phyloP scores from a whole-genome alignment of 2,888 invertebrate species.

The Phengaris alcon region DNA sequence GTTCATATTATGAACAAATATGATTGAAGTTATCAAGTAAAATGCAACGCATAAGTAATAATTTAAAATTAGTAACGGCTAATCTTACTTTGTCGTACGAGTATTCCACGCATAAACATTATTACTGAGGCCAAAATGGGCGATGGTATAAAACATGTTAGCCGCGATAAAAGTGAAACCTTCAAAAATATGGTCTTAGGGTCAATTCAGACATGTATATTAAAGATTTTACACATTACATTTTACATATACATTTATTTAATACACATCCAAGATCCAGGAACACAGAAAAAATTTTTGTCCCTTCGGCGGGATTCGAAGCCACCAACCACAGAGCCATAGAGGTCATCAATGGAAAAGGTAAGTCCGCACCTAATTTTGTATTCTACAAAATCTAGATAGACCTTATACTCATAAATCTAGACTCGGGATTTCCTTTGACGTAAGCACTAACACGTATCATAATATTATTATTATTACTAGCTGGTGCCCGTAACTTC shows the following conservation, averaged over 20 bases:
- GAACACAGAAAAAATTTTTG: too few species aligned
- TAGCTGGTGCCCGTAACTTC: too few species aligned
- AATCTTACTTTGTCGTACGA: neutral
- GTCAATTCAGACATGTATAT: too few species aligned
- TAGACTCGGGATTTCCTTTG: neutral
- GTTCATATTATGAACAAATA: neutral
- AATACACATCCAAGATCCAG: too few species aligned
- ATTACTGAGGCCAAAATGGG: neutral
- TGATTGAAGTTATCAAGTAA: neutral
- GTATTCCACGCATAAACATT: neutral
- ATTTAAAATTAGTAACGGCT: neutral
- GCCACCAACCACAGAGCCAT: too few species aligned
- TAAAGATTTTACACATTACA: too few species aligned
- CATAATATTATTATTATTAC: neutral
- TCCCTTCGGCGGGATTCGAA: too few species aligned
- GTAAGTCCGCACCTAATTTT: neutral
- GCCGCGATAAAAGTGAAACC: too few species aligned
- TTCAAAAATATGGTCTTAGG: too few species aligned
- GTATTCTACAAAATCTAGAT: neutral
- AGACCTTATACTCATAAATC: neutral
- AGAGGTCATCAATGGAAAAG: neutral
- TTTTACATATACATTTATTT: too few species aligned
- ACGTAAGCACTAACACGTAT: neutral
- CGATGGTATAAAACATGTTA: too few species aligned
- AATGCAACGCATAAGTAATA: neutral